Base-by-base conservation (phyloP, 2,113 vertebrate genomes). In the Meleagris gallopavo region DNA sequence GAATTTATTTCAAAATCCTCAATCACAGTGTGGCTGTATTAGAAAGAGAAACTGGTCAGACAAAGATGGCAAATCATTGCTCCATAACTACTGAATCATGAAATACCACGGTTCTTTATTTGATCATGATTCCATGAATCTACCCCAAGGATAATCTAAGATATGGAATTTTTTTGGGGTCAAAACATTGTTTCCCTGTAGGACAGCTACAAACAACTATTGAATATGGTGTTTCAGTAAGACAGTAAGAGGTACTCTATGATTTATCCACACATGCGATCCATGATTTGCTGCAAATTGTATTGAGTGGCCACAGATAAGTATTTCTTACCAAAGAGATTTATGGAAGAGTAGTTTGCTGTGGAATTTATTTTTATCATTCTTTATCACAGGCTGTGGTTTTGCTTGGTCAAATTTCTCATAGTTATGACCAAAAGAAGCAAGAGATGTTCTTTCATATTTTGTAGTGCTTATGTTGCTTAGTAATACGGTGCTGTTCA, bases 221-320 rank as follows among this genome's bases (percentile, higher is more conserved):
- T 61, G 34, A 69, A 52, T 90, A 27, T n/a, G 57, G 27, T 87
- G 21, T 81, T 86, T 60, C 14, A 77, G n/a, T 20, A 86, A 25
- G 43, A 78, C 32, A 90, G 12, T 60, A 88, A 86, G 60, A 64
- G 48, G 21, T 24, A 36, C 32, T 16, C 16, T 94, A 10, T 9
- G 34, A 70, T 77, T 11, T 34, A 79, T 86, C 90, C 86, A 86
- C 77, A 87, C 17, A 52, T 73, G 34, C 91, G 69, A 97, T 88
- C 76, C 60, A 17, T 58, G 43, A 60, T 89, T 94, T 96, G 62
- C 86, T 93, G 90, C 60, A 92, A 91, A 57, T 81, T 83, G 64
- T 61, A 66, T 90, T 81, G 93, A 87, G 66, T 83, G 54, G 66
- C 58, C 62, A 73, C 41, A 79, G 76, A 78, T 88, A 30, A 69